Percentiles rank a stretch among this genome's conserved stretches.
phyloP scores from a whole-genome alignment of 92 coral and sea anemone species.

The Porites cylindrica region DNA sequence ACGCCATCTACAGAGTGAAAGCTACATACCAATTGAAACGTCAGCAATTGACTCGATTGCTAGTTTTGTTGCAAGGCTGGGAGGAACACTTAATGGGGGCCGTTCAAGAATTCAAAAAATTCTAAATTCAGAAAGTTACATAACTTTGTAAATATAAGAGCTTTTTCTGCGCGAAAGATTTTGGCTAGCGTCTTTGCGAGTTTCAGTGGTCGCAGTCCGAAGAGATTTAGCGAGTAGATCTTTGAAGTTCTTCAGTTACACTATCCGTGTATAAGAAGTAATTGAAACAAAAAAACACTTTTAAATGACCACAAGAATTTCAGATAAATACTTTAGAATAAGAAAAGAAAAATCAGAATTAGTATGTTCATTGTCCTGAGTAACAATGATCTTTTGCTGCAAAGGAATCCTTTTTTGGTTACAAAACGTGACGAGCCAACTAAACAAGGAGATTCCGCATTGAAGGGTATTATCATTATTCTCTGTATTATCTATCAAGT shows the following conservation, averaged over 20 bases:
- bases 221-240: too few relatives aligned
- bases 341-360: not conserved
- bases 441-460: not conserved
- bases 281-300: not conserved
- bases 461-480: not conserved
- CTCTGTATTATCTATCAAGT: not conserved
- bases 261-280: too few relatives aligned
- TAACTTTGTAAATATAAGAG: too few relatives aligned
- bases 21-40: not conserved
- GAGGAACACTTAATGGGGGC: not conserved
- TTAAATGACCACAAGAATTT: not conserved
- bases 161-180: too few relatives aligned
- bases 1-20: not conserved
- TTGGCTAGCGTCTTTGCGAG: too few relatives aligned
- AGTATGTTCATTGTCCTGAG: not conserved
- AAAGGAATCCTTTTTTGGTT: not conserved
- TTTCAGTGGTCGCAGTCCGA: too few relatives aligned
- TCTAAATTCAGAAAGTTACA: not conserved
- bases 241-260: too few relatives aligned
- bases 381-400: not conserved
- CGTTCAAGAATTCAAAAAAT: not conserved
- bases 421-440: constrained; percentile 5
- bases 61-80: too few relatives aligned
- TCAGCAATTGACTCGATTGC: not conserved
- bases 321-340: too few relatives aligned